Evolutionary conservation across 2,797 vertebrate genomes (phyloP).

Genomic region (Microchirus variegatus): DNA sequence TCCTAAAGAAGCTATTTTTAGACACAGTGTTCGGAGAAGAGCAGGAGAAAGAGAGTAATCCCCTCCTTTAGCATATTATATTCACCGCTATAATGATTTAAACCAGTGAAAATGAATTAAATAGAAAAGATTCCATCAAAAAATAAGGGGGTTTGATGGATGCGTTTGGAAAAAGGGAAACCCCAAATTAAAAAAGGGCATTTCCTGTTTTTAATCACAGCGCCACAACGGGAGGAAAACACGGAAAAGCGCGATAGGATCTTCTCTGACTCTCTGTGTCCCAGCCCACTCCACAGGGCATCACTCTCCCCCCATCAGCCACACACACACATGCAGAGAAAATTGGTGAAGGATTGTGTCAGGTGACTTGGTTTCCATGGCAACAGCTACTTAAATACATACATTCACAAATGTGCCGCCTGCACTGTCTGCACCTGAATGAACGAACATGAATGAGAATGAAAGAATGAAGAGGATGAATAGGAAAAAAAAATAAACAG

Average conservation of each 20-base stretch:
- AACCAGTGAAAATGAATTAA: background rate
- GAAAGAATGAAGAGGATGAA: constrained; percentile 44
- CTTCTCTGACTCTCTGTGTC: constrained; percentile 56
- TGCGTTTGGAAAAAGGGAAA: constrained; percentile 17
- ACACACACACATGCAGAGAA: constrained; percentile 13
- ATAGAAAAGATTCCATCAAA: background rate
- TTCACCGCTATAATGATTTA: background rate
- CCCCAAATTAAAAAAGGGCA: constrained; percentile 7
- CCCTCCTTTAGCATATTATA: background rate
- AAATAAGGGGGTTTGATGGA: background rate
- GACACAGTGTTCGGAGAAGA: too few relatives aligned
- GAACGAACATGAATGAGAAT: constrained; percentile 65
- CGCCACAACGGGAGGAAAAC: background rate
- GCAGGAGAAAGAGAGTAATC: background rate
- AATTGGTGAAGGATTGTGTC: constrained; percentile 47
- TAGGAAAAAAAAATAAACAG: constrained; percentile 10
- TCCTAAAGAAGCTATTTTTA: too few relatives aligned
- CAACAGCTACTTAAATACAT: constrained; percentile 61
- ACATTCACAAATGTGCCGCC: constrained; percentile 49
- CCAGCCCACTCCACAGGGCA: constrained; percentile 39
- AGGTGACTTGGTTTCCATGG: constrained; percentile 69
- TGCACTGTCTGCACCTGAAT: constrained; percentile 32
- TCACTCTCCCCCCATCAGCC: constrained; percentile 14
- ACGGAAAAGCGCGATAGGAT: constrained; percentile 14
- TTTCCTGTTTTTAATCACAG: constrained; percentile 21